Evolutionary conservation across 2,797 vertebrate genomes (phyloP).

Genomic region (Phrynocephalus forsythii): DNA sequence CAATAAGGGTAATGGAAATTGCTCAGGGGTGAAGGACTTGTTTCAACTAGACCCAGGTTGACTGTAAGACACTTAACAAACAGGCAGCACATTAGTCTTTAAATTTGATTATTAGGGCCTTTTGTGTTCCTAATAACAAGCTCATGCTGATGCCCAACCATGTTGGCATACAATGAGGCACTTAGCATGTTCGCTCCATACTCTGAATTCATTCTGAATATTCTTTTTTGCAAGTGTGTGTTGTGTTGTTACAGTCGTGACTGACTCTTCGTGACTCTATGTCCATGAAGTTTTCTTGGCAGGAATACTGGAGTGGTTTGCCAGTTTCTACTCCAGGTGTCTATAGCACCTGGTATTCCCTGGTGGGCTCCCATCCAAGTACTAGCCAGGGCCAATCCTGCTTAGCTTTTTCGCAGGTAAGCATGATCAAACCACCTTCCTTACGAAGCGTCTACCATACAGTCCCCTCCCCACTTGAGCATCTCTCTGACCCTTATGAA

Average conservation of each 20-base stretch:
- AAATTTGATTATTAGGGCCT: constrained; percentile 27
- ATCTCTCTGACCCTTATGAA: not conserved
- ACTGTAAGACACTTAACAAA: constrained; percentile 17
- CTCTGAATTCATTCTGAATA: not conserved
- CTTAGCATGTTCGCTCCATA: not conserved
- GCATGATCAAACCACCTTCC: not conserved
- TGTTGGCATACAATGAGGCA: not conserved
- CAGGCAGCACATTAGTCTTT: not conserved
- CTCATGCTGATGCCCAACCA: not conserved
- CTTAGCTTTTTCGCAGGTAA: not conserved
- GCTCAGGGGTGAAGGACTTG: constrained; percentile 39
- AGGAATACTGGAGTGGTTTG: too few species aligned
- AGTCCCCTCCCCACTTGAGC: too few species aligned
- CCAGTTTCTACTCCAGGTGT: too few species aligned
- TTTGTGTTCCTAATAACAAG: not conserved
- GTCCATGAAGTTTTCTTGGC: too few species aligned
- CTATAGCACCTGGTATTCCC: too few species aligned
- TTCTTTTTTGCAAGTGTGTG: too few species aligned
- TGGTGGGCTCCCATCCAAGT: too few species aligned
- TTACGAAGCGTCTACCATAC: not conserved
- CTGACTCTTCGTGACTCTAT: too few species aligned
- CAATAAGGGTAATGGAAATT: constrained; percentile 42
- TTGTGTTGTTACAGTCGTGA: too few species aligned
- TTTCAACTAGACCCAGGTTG: constrained; percentile 20
- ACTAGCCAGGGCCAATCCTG: too few species aligned